A percentile compares a stretch with the other conserved stretches of the same genome.
Evolutionary conservation across 2,797 vertebrate genomes (phyloP).

Genomic region (Prunella strophiata): DNA sequence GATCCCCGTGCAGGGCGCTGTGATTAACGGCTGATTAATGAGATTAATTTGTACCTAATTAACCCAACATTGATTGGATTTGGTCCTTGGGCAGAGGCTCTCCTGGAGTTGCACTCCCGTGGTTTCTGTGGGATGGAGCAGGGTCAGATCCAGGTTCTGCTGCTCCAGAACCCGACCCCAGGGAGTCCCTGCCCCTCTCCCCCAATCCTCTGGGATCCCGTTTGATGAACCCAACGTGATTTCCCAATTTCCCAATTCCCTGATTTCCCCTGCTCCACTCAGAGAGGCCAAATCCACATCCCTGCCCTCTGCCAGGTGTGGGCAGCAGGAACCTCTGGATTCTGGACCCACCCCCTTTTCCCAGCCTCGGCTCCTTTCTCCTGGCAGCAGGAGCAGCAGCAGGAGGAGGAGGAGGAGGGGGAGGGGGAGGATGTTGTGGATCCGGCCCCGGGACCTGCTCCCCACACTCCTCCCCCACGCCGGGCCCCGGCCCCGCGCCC

Average conservation of each 20-base stretch:
- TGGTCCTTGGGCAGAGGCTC: background rate
- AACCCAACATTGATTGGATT: background rate
- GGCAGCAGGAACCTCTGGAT: background rate
- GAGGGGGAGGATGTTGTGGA: background rate
- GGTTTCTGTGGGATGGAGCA: background rate
- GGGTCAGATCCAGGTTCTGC: background rate
- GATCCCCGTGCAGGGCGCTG: background rate
- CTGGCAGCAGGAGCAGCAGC: background rate
- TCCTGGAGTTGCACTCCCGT: background rate
- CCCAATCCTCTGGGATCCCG: background rate
- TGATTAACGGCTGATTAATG: background rate
- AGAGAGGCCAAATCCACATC: fast-evolving
- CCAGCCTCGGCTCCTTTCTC: fast-evolving
- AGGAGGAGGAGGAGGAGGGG: background rate
- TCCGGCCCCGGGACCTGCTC: background rate
- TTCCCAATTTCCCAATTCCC: background rate
- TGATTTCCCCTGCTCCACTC: background rate
- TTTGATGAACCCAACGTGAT: background rate
- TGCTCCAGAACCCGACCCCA: background rate
- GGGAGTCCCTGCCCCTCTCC: fast-evolving
- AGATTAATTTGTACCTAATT: background rate
- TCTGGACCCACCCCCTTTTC: background rate
- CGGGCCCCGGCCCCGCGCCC: background rate
- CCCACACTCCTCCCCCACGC: background rate
- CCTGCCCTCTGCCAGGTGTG: fast-evolving